Conservation (phyloP, 2,888 invertebrate genomes). For the Sericinus montela region DNA sequence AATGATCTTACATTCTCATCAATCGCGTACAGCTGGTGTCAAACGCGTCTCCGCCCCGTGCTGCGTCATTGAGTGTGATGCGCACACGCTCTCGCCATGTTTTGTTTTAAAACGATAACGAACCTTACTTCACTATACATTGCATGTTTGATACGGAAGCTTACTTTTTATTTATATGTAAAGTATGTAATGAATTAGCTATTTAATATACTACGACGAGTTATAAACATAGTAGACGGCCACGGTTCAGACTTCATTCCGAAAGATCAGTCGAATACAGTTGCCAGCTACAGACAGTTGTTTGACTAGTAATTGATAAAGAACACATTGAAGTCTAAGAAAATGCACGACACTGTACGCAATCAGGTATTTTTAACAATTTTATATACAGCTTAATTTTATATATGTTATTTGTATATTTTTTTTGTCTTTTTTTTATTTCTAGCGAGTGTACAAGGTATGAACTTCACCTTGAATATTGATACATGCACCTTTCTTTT, state of each 20-base stretch:
- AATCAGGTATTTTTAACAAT: constrained; percentile 38
- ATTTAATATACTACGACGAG: constrained; percentile 22
- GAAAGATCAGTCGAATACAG: constrained; percentile 36
- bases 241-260: constrained; percentile 27
- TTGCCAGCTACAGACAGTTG: constrained; percentile 32
- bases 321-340: constrained; percentile 15
- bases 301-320: constrained; percentile 11
- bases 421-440: too few species aligned
- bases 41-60: constrained; percentile 33
- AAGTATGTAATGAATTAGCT: constrained; percentile 34
- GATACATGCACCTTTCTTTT: too few species aligned
- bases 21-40: constrained; percentile 42
- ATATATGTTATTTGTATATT: too few species aligned
- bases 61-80: constrained; percentile 37
- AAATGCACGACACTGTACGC: constrained; percentile 47
- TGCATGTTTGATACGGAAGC: constrained; percentile 33
- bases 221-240: constrained; percentile 28
- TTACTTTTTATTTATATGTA: constrained; percentile 32
- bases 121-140: constrained; percentile 32
- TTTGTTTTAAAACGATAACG: constrained; percentile 22
- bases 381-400: too few species aligned
- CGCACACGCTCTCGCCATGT: constrained; percentile 40
- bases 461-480: too few species aligned
- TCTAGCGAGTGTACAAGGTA: too few species aligned
- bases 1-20: constrained; percentile 17